Base-by-base conservation (phyloP, 2,888 invertebrate species). In the Vandiemenella viatica region DNA sequence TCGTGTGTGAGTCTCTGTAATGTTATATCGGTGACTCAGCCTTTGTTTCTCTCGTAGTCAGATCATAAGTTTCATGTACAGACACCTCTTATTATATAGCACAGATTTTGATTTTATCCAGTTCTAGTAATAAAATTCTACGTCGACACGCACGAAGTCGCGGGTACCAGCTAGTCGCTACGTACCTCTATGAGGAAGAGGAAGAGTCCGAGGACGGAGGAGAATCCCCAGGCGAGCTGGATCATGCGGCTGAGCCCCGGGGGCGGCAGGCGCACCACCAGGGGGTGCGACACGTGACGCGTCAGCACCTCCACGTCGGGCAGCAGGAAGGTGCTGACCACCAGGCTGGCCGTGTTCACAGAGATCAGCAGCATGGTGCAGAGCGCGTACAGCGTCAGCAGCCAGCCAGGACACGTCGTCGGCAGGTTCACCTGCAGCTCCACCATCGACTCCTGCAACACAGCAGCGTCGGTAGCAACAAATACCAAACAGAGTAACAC, bases 291-390 rank as follows among this genome's bases (percentile, higher is more conserved):
- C 45, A 64, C 62, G 4, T 68, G 66, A 54, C 70, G 68, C 17
- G 70, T 70, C 37, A 73, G 69, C 1, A 75, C 72, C 60, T 77
- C 77, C 40, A 77, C 71, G 59, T 76, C 70, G 5, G 77, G 77
- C 44, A 78, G 62, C 48, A 78, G 74, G 58, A 76, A 78, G 1
- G 77, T 77, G 55, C 74, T 74, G 59, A 77, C 77, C 76, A 78
- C 76, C 19, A 78, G 62, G 2, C 77, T 76, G 44, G 78, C 59
- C 56, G 78, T 64, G 61, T 77, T 76, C 8, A 78, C 73, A 1
- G 74, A 70, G 20, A 77, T 74, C 17, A 78, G 63, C 10, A 76
- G 62, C 2, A 73, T 72, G 7, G 77, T 76, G 57, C 70, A 69
- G 4, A 73, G 60, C 45, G 70, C 72, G 58, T 75, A 73, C n/a